Conservation (phyloP, 2,113 vertebrate species). For the Turdus rufiventris region DNA sequence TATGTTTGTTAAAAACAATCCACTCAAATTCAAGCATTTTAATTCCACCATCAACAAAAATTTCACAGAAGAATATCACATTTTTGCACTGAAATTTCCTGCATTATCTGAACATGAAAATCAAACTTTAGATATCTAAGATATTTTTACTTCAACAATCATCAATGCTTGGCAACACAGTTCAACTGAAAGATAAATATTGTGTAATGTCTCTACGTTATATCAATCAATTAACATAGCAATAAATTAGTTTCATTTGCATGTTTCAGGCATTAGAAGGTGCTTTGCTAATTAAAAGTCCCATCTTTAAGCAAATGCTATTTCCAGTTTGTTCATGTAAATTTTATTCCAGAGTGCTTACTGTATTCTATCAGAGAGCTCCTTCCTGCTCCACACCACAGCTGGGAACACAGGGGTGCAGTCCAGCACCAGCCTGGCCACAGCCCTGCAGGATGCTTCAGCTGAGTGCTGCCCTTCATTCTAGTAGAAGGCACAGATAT, state of each 20-base stretch:
- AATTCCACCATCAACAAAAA: background rate
- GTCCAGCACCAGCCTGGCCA: background rate
- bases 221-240: slow-evolving; percentile 22
- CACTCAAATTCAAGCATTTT: background rate
- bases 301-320: slow-evolving; percentile 14
- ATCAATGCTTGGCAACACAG: slow-evolving; percentile 40
- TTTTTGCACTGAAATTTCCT: background rate
- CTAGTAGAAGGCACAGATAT: background rate
- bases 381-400: background rate
- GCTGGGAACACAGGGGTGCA: background rate
- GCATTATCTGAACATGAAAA: background rate
- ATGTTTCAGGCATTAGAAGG: slow-evolving; percentile 18
- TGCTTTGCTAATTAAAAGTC: slow-evolving; percentile 35
- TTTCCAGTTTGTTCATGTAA: background rate
- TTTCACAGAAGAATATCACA: background rate
- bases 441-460: background rate
- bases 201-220: background rate
- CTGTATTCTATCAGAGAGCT: background rate
- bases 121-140: background rate
- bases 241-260: slow-evolving; percentile 54
- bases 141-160: slow-evolving; percentile 25
- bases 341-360: background rate
- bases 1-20: background rate
- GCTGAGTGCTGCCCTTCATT: background rate
- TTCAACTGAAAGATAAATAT: slow-evolving; percentile 22